A percentile compares a stretch with the other conserved stretches of the same genome.
These are phyloP conservation scores for Protophormia terraenovae DNA, from an alignment of 2,888 invertebrate species.

Conservation along the genomic window DNA sequence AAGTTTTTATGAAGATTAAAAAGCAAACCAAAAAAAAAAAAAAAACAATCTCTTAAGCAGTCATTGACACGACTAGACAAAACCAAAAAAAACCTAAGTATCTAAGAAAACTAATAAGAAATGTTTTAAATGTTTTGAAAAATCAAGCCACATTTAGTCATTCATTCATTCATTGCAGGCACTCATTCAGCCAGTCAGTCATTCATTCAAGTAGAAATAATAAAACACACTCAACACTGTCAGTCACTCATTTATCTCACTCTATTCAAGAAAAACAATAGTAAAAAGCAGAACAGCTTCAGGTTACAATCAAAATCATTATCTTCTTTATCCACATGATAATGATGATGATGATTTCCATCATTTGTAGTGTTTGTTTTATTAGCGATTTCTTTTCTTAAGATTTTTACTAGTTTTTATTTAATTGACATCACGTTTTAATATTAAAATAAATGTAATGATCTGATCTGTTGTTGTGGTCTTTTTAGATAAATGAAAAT, in stretches of 20 bases:
- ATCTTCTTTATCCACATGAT: not conserved
- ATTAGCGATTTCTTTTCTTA: not conserved
- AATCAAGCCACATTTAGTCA: not conserved
- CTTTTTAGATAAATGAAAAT: constrained; percentile 18
- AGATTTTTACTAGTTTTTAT: not conserved
- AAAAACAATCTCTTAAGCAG: constrained; percentile 23
- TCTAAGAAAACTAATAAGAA: constrained; percentile 12
- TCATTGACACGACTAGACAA: constrained; percentile 60
- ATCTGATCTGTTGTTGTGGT: constrained; percentile 16
- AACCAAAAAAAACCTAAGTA: not conserved
- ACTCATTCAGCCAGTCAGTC: not conserved
- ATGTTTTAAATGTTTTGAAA: too few species aligned
- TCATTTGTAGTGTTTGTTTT: not conserved
- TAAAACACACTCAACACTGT: constrained; percentile 7
- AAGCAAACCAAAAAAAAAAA: not conserved
- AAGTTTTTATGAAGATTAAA: constrained; percentile 30
- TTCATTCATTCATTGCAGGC: not conserved
- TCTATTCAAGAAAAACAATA: not conserved
- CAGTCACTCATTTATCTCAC: constrained; percentile 9
- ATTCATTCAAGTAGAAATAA: not conserved
- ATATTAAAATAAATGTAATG: constrained; percentile 47
- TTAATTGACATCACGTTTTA: constrained; percentile 58
- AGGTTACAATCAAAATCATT: constrained; percentile 15
- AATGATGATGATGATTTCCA: not conserved
- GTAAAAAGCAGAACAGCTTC: not conserved